phyloP scores from a whole-genome alignment of 2,797 vertebrate genomes.

The Potorous gilbertii region DNA sequence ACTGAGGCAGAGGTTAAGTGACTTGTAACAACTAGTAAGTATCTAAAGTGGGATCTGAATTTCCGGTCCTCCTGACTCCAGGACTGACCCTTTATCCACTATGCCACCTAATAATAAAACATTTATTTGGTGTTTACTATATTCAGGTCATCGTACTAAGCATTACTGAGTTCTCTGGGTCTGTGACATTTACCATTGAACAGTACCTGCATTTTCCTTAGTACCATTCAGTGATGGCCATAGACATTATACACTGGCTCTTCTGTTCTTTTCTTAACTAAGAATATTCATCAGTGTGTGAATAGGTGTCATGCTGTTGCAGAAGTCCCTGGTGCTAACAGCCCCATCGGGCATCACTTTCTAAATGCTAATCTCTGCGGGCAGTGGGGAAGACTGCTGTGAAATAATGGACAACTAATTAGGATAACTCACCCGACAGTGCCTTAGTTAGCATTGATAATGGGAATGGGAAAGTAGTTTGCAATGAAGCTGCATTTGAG shows the following conservation, averaged over 20 bases:
- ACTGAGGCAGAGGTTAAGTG: background rate
- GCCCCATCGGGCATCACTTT: constrained; percentile 1
- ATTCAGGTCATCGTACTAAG: background rate
- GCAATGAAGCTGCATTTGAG: constrained; percentile 59
- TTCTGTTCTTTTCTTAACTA: constrained; percentile 14
- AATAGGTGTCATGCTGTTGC: constrained; percentile 39
- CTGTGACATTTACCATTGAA: background rate
- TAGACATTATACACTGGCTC: constrained; percentile 4
- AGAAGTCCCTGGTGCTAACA: constrained; percentile 15
- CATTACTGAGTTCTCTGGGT: background rate
- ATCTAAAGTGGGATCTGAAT: background rate
- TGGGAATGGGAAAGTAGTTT: constrained; percentile 58
- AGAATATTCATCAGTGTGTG: constrained; percentile 5
- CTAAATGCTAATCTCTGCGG: constrained; percentile 41
- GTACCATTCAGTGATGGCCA: background rate
- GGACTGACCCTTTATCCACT: background rate
- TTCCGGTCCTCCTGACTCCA: background rate
- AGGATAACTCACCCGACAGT: constrained; percentile 44
- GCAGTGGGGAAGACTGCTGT: constrained; percentile 34
- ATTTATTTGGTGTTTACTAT: background rate
- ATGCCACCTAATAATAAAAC: background rate
- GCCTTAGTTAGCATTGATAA: constrained; percentile 54
- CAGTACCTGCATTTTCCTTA: background rate
- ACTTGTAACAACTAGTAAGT: background rate
- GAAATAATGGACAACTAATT: constrained; percentile 63